Conservation (phyloP, 2,888 invertebrate genomes). For the Noctua fimbriata region DNA sequence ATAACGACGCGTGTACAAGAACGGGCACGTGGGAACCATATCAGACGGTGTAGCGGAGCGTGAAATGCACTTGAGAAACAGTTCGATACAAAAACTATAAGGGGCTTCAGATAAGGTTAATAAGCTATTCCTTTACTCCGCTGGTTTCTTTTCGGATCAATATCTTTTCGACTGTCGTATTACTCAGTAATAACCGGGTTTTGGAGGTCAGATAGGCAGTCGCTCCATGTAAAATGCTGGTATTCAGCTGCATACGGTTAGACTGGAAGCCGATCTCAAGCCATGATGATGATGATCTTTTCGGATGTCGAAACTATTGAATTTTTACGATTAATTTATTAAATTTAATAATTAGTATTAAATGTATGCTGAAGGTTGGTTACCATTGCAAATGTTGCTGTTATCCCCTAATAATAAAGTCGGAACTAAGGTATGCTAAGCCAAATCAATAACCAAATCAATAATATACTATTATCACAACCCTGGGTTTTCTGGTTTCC, state of each 20-base stretch:
- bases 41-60: constrained; percentile 19
- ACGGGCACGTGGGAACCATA: neutral
- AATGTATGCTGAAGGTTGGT: neutral
- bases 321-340: neutral
- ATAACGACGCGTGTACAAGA: neutral
- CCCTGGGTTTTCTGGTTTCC: too few species aligned
- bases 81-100: constrained; percentile 16
- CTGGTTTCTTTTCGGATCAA: neutral
- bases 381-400: neutral
- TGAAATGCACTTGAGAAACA: constrained; percentile 33
- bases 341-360: too few species aligned
- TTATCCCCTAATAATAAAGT: neutral
- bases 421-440: too few species aligned
- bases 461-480: neutral
- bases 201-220: too few species aligned
- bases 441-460: neutral
- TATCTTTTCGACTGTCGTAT: neutral
- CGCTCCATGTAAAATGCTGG: too few species aligned
- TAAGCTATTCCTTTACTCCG: neutral
- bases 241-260: too few species aligned
- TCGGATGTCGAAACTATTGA: neutral
- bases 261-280: too few species aligned
- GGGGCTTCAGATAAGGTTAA: neutral
- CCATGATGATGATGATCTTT: neutral
- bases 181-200: too few species aligned